Base-by-base conservation (phyloP, 37 sponge, comb jelly and placozoan species). In the Oscarella lobularis region DNA sequence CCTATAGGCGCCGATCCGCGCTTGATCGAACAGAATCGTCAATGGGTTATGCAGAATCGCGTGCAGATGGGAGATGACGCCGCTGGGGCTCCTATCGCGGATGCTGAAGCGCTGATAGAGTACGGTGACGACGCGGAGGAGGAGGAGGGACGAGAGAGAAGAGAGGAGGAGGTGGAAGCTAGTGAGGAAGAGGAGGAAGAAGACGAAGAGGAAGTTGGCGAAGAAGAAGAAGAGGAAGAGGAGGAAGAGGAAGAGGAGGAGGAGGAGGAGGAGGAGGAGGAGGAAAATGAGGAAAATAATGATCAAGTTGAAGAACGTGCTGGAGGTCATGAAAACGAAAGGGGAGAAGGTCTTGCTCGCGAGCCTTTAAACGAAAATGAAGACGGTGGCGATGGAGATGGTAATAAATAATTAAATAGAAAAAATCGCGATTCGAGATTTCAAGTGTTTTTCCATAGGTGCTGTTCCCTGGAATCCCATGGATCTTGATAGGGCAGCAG, bases 11-110 rank as follows among this genome's bases (percentile, higher is more conserved):
- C 55, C 35, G 65, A 40, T 6, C 0, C 20, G 31, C 9, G 1
- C 3, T 33, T 29, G 33, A n/a, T 37, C 55, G 3, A 14, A 40
- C 38, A 48, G 65, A 40, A 76, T 76, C 65, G 54, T 66, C 5
- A 37, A 40, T 20, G 65, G 66, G 30, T 66, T 48, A 29, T 37
- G 9, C 29, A 76, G 40, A n/a, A 66, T 76, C n/a, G n/a, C n/a
- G n/a, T n/a, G n/a, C n/a, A 40, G 87, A 40, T 3, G 67, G 29
- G 38, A 73, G 37, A 84, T 83, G 75, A 80, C 86, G 84, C 76
- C 80, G 9, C 65, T 89, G 6, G 39, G 39, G 34, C 81, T 86
- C 72, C 66, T 81, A 27, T 70, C 81, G 66, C 39, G 73, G 2
- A n/a, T 33, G 29, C 35, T 39, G 1, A 37, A 35, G 38, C 29